Evolutionary conservation across 2,113 vertebrate genomes (phyloP).

Genomic region (Misgurnus mizolepis): DNA sequence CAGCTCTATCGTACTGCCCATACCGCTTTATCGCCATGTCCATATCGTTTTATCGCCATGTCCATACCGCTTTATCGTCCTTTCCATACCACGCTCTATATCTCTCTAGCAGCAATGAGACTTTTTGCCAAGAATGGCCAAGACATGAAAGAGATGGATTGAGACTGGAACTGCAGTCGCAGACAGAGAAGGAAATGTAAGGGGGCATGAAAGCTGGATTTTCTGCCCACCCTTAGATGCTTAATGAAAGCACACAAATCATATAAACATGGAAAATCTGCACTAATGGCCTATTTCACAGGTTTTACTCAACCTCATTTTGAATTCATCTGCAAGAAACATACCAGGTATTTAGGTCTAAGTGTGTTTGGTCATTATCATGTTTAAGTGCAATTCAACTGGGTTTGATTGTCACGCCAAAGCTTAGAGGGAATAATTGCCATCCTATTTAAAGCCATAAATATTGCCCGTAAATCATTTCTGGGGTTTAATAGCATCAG

Average conservation of each 20-base stretch:
- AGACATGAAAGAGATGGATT: constrained; percentile 7
- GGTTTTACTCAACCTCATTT: constrained; percentile 41
- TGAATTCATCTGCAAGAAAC: constrained; percentile 27
- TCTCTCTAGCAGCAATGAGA: too few relatives aligned
- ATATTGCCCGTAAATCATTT: not conserved
- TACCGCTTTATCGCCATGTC: too few relatives aligned
- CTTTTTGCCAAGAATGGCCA: not conserved
- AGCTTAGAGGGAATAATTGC: not conserved
- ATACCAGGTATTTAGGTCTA: not conserved
- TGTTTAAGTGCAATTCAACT: not conserved
- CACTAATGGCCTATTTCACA: constrained; percentile 35
- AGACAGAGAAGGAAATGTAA: not conserved
- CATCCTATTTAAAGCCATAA: not conserved
- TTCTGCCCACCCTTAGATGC: not conserved
- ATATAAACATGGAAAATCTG: constrained; percentile 25
- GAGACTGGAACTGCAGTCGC: not conserved
- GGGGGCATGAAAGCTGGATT: constrained; percentile 31
- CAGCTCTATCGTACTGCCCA: too few relatives aligned
- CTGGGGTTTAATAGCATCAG: not conserved
- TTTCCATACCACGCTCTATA: too few relatives aligned
- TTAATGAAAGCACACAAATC: constrained; percentile 29
- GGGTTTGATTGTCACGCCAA: not conserved
- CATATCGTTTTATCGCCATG: too few relatives aligned
- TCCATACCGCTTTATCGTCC: too few relatives aligned
- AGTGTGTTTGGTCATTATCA: not conserved